Conservation (phyloP, 2,888 invertebrate genomes). For the Eupithecia dodoneata region DNA sequence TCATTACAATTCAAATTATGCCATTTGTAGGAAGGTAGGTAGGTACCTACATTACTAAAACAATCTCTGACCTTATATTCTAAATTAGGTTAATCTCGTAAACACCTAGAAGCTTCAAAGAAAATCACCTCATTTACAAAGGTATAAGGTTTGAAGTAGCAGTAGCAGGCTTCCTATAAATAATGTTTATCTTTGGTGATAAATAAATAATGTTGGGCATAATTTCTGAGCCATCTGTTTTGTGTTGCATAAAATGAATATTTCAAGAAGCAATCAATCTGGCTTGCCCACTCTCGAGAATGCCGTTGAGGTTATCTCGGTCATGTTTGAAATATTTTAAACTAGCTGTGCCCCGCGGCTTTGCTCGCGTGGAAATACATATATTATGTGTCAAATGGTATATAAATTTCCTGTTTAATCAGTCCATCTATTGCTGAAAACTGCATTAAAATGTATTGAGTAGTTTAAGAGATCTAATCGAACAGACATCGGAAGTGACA, state of each 20-base stretch:
- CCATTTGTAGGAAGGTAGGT: background rate
- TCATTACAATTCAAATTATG: background rate
- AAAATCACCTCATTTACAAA: background rate
- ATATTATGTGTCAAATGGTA: no score
- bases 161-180: background rate
- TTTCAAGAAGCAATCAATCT: constrained; percentile 31
- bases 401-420: no score
- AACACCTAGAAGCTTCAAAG: background rate
- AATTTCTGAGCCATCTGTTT: constrained; percentile 35
- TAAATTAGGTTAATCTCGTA: background rate
- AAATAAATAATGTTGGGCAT: constrained; percentile 24
- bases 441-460: no score
- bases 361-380: no score
- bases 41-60: background rate
- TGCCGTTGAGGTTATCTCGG: constrained; percentile 20
- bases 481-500: no score
- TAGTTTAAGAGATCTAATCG: no score
- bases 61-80: constrained; percentile 8
- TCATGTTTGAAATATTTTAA: background rate
- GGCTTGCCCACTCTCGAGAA: constrained; percentile 23
- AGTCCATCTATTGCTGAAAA: no score
- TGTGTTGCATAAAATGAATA: constrained; percentile 28
- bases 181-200: constrained; percentile 16
- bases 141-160: background rate
- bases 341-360: no score